Base-by-base conservation (phyloP, 2,888 invertebrate genomes). In the Anticlea derivata region DNA sequence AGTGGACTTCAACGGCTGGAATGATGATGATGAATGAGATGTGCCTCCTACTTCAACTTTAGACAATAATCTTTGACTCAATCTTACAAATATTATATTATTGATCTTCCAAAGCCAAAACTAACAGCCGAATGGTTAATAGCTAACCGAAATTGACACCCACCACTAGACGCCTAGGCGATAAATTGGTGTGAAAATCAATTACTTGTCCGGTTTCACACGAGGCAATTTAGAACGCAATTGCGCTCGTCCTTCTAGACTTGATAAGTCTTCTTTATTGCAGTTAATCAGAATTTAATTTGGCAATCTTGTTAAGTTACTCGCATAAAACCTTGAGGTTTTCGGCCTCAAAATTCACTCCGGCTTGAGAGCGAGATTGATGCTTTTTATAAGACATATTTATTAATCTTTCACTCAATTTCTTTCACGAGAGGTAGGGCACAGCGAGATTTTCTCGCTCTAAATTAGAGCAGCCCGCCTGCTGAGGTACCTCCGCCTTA, bases 181-280 rank as follows among this genome's bases (percentile, higher is more conserved):
- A 38, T 38, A 50, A 44, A 44, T 50, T 50, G 22, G 30, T 33
- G 43, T 38, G 38, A 41, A 31, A 43, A 43, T 52, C 53, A 53
- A 44, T 44, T 48, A 45, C 53, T 53, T 48, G 53, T 53, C 35
- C 24, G 53, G 48, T 53, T 53, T 53, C 53, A 44, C 39, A 24
- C 26, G 29, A 47, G 8, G 12, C 48, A 48, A 44, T 53, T 35
- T 34, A 45, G 39, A 27, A 7, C 24, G 44, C 44, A 39, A 53
- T 48, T 20, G 44, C 30, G 34, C 17, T n/a, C 30, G 11, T 2
- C 12, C 12, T 23, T 30, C 30, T 30, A 24, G 7, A 38, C 27
- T 37, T 39, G 13, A 35, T 53, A 49, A 31, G 53, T 39, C 53
- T 53, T 53, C 53, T 53, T 38, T 35, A 34, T 44, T 30, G 48